Base-by-base conservation (phyloP, 37 sponge, comb jelly and placozoan genomes). In the Chondrosia reniformis region DNA sequence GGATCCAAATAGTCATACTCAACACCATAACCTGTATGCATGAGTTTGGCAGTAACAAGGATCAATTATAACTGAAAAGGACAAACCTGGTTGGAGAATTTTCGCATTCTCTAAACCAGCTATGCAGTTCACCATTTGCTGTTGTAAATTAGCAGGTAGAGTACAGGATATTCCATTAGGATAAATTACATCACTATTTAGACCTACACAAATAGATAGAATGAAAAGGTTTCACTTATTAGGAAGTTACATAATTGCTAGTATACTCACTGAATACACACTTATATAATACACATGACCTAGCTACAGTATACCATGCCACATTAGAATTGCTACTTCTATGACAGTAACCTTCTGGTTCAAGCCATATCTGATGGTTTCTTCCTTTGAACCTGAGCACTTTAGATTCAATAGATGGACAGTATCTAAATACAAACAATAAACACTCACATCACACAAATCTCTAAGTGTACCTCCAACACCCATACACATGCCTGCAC, bases 11-110 rank as follows among this genome's bases (percentile, higher is more conserved):
- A 91, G 55, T 95, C 92, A 80, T 95, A 95, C 58, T 95, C 86
- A 28, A 95, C 92, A 44, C 89, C 89, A 83, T 95, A 95, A 0
- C 94, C 92, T 92, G n/a, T n/a, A n/a, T n/a, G n/a, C n/a, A n/a
- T n/a, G n/a, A n/a, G n/a, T n/a, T n/a, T n/a, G n/a, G n/a, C n/a
- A n/a, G n/a, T n/a, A n/a, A n/a, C n/a, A n/a, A n/a, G n/a, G n/a
- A n/a, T n/a, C n/a, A n/a, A n/a, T n/a, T n/a, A n/a, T n/a, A n/a
- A n/a, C n/a, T n/a, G n/a, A n/a, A n/a, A n/a, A n/a, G n/a, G n/a
- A n/a, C n/a, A n/a, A n/a, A 86, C 93, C 95, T 78, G 92, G 89
- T 15, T 83, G 30, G 0, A 86, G 9, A 49, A 95, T 55, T 25
- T 44, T 84, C 32, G 84, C 89, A 67, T 91, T 79, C 72, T 91